Conservation (phyloP, 2,888 invertebrate genomes). For the Netelia fuscicornis region DNA sequence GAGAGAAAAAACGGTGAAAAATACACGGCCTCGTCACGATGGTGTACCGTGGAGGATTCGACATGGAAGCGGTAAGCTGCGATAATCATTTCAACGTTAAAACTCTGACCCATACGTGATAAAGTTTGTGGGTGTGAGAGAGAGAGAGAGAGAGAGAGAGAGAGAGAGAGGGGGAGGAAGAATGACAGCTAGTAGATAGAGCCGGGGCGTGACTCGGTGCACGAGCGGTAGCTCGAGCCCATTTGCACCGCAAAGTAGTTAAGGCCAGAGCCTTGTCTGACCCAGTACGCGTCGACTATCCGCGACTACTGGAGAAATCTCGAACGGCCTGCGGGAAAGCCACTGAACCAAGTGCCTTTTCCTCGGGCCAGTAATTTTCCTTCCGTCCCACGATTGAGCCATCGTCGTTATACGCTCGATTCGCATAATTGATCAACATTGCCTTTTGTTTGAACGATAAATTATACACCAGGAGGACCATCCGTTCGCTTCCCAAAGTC, state of each 20-base stretch:
- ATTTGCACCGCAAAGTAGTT: constrained; percentile 46
- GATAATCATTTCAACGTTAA: constrained; percentile 20
- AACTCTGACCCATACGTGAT: neutral
- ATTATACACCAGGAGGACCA: constrained; percentile 1
- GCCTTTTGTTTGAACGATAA: too few species aligned
- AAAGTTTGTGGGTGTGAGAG: neutral
- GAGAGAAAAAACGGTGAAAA: constrained; percentile 22
- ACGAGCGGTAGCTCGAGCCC: constrained; percentile 1
- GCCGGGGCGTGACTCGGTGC: constrained; percentile 25
- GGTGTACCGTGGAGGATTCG: constrained; percentile 81
- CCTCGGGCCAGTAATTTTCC: constrained; percentile 27
- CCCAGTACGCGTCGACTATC: constrained; percentile 74
- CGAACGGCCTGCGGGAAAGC: constrained; percentile 71
- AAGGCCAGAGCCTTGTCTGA: constrained; percentile 64
- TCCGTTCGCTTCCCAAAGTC: constrained; percentile 12
- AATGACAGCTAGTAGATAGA: constrained; percentile 24
- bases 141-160: neutral
- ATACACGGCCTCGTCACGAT: constrained; percentile 69
- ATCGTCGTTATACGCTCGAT: neutral
- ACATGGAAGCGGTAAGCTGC: constrained; percentile 82
- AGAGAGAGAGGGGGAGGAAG: neutral
- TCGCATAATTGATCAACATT: too few species aligned
- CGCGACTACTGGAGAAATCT: constrained; percentile 75
- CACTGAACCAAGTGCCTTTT: constrained; percentile 30
- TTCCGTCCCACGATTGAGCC: neutral